Evolutionary conservation across 2,113 vertebrate genomes (phyloP).

Genomic region (Pomatostomus ruficeps): DNA sequence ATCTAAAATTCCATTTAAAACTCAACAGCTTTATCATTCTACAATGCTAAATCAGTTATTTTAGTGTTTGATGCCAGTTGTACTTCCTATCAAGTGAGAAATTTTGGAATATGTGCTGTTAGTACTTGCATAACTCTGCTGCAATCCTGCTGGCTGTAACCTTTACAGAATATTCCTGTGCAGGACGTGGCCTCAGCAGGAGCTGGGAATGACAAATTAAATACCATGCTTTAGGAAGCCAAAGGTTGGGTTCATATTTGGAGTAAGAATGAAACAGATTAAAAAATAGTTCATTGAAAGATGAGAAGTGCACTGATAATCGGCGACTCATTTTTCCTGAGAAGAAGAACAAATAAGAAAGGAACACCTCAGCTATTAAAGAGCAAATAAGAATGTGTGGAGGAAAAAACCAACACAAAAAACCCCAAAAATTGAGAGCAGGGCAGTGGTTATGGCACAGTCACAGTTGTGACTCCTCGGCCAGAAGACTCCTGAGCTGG

Average conservation of each 20-base stretch:
- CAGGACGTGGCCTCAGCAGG: not conserved
- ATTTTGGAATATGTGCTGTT: not conserved
- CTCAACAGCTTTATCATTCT: not conserved
- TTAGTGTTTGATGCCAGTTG: not conserved
- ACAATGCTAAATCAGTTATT: not conserved
- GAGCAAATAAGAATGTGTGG: not conserved
- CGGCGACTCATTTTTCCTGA: not conserved
- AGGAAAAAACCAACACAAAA: too few relatives aligned
- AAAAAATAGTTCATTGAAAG: not conserved
- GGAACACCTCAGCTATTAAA: not conserved
- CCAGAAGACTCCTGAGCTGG: not conserved
- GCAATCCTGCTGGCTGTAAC: not conserved
- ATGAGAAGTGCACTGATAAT: not conserved
- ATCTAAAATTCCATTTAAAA: not conserved
- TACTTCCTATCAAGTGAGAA: not conserved
- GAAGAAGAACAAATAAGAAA: not conserved
- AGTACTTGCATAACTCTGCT: not conserved
- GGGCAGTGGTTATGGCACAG: not conserved
- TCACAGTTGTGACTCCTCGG: not conserved
- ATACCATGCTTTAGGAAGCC: not conserved
- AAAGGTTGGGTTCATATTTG: not conserved
- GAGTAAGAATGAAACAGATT: not conserved
- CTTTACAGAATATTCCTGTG: not conserved
- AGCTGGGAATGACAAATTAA: not conserved
- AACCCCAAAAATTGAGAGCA: not conserved